phyloP scores from a whole-genome alignment of 2,113 vertebrate species.

The Oncorhynchus kisutch region DNA sequence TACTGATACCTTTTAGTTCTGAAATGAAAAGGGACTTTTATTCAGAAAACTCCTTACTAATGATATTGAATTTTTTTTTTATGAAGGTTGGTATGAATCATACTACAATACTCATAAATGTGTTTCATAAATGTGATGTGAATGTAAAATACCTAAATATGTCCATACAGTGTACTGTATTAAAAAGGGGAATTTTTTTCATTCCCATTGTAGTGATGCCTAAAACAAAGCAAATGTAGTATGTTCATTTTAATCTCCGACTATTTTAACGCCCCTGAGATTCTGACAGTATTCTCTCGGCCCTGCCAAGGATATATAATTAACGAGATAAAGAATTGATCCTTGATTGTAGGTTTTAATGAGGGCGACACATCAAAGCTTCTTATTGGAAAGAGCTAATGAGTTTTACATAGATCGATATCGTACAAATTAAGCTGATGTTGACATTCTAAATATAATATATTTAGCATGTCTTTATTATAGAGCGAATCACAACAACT shows the following conservation, averaged over 20 bases:
- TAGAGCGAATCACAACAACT: neutral
- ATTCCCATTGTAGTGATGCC: constrained; percentile 23
- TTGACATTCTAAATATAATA: constrained; percentile 15
- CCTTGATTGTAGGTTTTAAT: constrained; percentile 67
- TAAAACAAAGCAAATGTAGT: constrained; percentile 33
- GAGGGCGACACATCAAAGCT: constrained; percentile 62
- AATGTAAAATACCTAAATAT: too few species aligned
- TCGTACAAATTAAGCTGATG: constrained; percentile 44
- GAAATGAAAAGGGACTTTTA: too few species aligned
- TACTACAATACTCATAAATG: too few species aligned
- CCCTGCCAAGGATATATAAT: constrained; percentile 67
- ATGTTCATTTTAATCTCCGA: constrained; percentile 53
- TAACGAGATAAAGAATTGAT: constrained; percentile 71
- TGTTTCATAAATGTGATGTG: too few species aligned
- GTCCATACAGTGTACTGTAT: neutral
- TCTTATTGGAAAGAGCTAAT: constrained; percentile 66
- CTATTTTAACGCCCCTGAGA: constrained; percentile 49
- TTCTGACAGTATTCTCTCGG: constrained; percentile 45
- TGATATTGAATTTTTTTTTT: too few species aligned
- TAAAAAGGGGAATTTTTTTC: constrained; percentile 1
- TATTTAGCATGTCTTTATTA: constrained; percentile 12
- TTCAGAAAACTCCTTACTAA: too few species aligned
- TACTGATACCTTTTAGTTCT: too few species aligned
- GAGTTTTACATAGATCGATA: constrained; percentile 70
- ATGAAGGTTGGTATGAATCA: too few species aligned